Conservation (phyloP, 2,888 invertebrate genomes). For the Osedax frankpressi region DNA sequence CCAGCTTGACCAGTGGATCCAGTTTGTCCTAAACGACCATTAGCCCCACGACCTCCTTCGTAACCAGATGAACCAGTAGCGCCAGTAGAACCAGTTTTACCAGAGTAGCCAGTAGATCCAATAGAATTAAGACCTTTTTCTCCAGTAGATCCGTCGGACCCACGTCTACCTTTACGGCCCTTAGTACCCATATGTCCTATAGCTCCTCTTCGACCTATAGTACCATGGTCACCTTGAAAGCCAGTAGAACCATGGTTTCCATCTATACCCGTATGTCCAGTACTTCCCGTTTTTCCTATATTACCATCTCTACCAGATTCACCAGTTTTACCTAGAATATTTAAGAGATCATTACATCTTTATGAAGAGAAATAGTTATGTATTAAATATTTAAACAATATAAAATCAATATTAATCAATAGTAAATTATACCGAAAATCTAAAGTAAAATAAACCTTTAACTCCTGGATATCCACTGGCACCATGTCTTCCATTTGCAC, state of each 20-base stretch:
- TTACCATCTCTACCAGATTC: too few species aligned
- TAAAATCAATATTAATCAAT: too few species aligned
- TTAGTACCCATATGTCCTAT: neutral
- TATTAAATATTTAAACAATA: too few species aligned
- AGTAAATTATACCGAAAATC: too few species aligned
- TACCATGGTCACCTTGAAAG: conserved; percentile 7
- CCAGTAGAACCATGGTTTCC: conserved; percentile 18
- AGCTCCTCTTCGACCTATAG: neutral
- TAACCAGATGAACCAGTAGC: neutral
- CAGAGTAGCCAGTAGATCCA: neutral
- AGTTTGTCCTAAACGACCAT: neutral
- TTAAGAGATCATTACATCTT: too few species aligned
- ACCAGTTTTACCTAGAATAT: too few species aligned
- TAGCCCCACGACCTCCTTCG: neutral
- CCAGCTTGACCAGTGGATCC: neutral
- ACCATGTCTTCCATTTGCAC: neutral
- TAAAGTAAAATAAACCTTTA: too few species aligned
- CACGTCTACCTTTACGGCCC: neutral
- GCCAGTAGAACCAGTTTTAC: neutral
- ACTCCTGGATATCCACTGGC: neutral
- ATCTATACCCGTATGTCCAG: conserved; percentile 11
- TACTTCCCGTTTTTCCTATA: conserved; percentile 9
- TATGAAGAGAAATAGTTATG: too few species aligned
- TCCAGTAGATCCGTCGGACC: neutral
- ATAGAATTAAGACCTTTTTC: neutral